Evolutionary conservation across 2,113 vertebrate species (phyloP).

Genomic region (Odontophorus gujanensis): DNA sequence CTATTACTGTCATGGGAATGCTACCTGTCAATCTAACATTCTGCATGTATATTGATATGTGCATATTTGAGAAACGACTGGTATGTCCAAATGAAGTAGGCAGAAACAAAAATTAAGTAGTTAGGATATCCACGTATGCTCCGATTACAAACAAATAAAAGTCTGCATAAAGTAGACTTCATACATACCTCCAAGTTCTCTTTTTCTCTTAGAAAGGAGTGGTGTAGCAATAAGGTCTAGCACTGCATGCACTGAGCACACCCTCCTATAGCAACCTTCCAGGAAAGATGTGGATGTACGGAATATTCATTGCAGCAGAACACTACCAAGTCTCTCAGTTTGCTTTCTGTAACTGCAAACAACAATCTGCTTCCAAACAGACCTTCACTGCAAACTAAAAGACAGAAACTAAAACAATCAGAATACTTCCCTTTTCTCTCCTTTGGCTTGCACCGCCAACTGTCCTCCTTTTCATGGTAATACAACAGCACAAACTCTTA

Average conservation of each 20-base stretch:
- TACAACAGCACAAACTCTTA: not conserved
- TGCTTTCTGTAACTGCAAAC: not conserved
- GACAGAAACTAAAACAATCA: not conserved
- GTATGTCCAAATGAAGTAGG: not conserved
- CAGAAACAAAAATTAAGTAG: not conserved
- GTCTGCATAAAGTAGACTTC: not conserved
- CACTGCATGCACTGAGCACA: not conserved
- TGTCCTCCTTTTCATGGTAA: not conserved
- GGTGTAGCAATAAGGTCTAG: not conserved
- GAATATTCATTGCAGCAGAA: not conserved
- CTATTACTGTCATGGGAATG: not conserved
- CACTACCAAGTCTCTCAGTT: not conserved
- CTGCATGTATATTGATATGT: rapidly evolving
- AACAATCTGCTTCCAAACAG: not conserved
- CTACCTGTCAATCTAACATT: not conserved
- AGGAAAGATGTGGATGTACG: not conserved
- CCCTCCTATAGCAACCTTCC: not conserved
- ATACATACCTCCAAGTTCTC: not conserved
- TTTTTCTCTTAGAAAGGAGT: not conserved
- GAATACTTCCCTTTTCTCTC: not conserved
- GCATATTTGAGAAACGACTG: not conserved
- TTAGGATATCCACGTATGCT: not conserved
- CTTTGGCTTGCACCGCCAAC: not conserved
- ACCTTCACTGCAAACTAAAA: not conserved
- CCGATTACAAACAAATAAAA: not conserved